Percentiles rank a stretch among this genome's conserved stretches.
Conservation (phyloP, 2,113 vertebrate species). For the Fregetta grallaria region DNA sequence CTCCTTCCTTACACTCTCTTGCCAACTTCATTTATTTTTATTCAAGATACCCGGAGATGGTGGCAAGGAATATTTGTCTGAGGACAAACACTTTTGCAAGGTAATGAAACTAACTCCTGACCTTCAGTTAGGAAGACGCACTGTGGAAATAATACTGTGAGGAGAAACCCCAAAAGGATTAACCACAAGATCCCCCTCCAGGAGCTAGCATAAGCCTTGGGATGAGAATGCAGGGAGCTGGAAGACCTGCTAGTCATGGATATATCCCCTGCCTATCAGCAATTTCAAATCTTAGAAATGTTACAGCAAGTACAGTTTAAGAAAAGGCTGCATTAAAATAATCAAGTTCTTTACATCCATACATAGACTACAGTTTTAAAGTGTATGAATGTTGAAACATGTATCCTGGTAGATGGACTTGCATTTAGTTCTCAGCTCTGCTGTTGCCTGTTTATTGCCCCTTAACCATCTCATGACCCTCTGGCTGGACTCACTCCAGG, state of each 20-base stretch:
- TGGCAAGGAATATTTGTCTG: constrained; percentile 4
- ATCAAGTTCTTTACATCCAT: neutral
- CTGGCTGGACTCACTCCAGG: neutral
- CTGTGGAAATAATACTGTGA: neutral
- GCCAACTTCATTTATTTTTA: constrained; percentile 14
- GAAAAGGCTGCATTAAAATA: neutral
- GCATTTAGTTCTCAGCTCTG: neutral
- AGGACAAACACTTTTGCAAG: neutral
- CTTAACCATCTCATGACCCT: neutral
- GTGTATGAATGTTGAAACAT: neutral
- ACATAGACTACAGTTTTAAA: neutral
- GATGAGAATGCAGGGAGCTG: neutral
- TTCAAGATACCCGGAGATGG: neutral
- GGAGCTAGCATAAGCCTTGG: neutral
- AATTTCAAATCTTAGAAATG: neutral
- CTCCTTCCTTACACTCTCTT: neutral
- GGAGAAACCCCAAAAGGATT: neutral
- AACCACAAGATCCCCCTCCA: neutral
- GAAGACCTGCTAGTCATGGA: neutral
- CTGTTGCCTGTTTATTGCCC: neutral
- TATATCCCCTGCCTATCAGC: neutral
- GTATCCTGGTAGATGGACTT: neutral
- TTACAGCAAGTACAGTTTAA: neutral
- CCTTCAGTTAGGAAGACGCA: neutral
- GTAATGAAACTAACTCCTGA: neutral